These are phyloP conservation scores for Sarcophaga rosellei DNA, from an alignment of 2,888 invertebrate species.

Conservation along the genomic window DNA sequence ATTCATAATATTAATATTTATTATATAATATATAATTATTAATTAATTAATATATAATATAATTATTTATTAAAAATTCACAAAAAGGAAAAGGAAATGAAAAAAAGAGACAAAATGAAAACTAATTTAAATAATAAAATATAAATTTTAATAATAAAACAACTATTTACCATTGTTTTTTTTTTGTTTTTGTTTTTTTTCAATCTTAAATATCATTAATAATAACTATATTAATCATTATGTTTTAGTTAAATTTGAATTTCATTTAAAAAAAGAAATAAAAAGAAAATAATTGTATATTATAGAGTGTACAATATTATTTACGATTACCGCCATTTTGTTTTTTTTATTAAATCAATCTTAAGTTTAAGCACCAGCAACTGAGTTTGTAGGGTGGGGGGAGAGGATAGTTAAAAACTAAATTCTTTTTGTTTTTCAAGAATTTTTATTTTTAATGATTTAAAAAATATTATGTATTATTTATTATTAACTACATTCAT, in stretches of 20 bases:
- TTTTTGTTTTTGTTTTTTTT: conserved; percentile 22
- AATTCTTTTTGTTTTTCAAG: background rate
- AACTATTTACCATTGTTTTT: conserved; percentile 41
- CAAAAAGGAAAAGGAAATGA: conserved; percentile 37
- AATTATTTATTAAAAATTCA: conserved; percentile 59
- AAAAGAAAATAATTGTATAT: background rate
- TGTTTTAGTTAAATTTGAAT: conserved; percentile 30
- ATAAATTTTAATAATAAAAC: conserved; percentile 42
- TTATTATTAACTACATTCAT: conserved; percentile 30
- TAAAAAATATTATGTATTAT: too few relatives aligned
- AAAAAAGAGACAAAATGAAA: background rate
- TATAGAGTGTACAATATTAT: conserved; percentile 26
- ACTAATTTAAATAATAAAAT: conserved; percentile 46
- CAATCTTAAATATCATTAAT: conserved; percentile 62
- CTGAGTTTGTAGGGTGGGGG: too few relatives aligned
- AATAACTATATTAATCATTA: conserved; percentile 39
- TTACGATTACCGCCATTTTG: conserved; percentile 51
- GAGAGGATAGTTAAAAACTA: background rate
- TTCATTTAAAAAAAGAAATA: conserved; percentile 35
- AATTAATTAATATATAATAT: conserved; percentile 8
- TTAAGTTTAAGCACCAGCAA: too few relatives aligned
- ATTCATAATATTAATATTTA: conserved; percentile 5
- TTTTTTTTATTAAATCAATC: background rate
- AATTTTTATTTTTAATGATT: conserved; percentile 1
- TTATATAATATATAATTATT: conserved; percentile 20